phyloP scores from a whole-genome alignment of 2,113 vertebrate genomes.

The Pterocles gutturalis region DNA sequence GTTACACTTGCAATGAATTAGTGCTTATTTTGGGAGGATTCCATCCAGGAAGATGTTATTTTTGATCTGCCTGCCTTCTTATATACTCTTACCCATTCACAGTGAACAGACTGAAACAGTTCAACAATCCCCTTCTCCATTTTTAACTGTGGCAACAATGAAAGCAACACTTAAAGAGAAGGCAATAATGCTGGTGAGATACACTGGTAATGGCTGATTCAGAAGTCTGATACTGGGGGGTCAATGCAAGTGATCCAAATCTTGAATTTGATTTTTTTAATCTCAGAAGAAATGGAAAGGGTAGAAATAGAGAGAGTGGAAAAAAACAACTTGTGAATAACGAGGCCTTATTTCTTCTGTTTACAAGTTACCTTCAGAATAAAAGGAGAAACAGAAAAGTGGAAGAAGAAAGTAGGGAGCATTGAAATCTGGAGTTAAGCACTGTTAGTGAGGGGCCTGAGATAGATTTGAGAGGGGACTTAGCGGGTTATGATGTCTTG shows the following conservation, averaged over 20 bases:
- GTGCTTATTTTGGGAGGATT: constrained; percentile 35
- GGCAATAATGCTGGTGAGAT: not conserved
- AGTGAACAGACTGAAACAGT: not conserved
- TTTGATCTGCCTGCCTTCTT: not conserved
- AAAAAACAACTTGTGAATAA: not conserved
- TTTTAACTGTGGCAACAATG: not conserved
- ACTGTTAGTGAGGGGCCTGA: not conserved
- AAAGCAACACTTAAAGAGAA: not conserved
- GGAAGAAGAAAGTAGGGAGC: not conserved
- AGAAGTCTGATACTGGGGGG: not conserved
- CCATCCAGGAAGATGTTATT: not conserved
- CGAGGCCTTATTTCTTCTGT: not conserved
- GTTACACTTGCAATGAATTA: not conserved
- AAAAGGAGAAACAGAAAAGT: not conserved
- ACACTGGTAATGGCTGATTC: not conserved
- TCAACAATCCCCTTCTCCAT: not conserved
- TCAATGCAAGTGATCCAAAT: not conserved
- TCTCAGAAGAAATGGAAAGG: not conserved
- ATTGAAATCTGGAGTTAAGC: not conserved
- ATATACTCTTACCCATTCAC: not conserved
- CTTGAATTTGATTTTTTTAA: not conserved
- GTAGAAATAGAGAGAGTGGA: not conserved
- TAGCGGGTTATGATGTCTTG: not conserved
- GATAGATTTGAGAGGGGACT: not conserved
- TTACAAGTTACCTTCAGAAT: not conserved